Conservation (phyloP, 2,797 vertebrate species). For the Pelodytes ibericus region DNA sequence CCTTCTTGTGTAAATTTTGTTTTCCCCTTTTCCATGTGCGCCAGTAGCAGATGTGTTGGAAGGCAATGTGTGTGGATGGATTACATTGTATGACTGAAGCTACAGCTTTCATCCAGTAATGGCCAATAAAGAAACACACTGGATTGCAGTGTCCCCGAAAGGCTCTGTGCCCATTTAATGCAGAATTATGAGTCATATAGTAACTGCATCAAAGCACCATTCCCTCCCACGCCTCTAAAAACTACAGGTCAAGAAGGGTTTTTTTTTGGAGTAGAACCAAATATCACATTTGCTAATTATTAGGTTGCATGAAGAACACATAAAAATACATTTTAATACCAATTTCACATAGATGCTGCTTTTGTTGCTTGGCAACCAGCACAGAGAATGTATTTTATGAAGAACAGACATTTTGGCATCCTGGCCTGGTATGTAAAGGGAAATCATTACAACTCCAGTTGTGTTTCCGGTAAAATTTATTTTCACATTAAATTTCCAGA, state of each 20-base stretch:
- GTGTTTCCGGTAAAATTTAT: background rate
- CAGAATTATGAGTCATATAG: constrained; percentile 26
- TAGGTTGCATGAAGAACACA: background rate
- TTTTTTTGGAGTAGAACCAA: constrained; percentile 12
- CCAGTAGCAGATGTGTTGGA: constrained; percentile 12
- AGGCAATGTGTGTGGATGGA: background rate
- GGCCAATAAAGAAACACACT: background rate
- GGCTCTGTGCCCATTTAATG: constrained; percentile 4
- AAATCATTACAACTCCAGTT: constrained; percentile 1
- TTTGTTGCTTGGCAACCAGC: constrained; percentile 22
- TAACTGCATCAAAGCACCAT: constrained; percentile 1
- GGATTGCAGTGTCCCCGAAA: constrained; percentile 5
- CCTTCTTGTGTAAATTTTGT: background rate
- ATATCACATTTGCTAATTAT: background rate
- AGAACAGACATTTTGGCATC: constrained; percentile 2
- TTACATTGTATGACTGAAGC: background rate
- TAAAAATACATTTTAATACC: background rate
- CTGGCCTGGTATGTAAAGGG: background rate
- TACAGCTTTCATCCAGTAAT: constrained; percentile 8
- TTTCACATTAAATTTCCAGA: background rate
- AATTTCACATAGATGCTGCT: constrained; percentile 14
- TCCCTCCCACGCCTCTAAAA: constrained; percentile 20
- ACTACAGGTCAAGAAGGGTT: background rate
- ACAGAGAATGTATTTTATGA: background rate
- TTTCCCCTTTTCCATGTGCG: background rate